phyloP scores from a whole-genome alignment of 2,797 vertebrate genomes.

The Leptoclinus maculatus region DNA sequence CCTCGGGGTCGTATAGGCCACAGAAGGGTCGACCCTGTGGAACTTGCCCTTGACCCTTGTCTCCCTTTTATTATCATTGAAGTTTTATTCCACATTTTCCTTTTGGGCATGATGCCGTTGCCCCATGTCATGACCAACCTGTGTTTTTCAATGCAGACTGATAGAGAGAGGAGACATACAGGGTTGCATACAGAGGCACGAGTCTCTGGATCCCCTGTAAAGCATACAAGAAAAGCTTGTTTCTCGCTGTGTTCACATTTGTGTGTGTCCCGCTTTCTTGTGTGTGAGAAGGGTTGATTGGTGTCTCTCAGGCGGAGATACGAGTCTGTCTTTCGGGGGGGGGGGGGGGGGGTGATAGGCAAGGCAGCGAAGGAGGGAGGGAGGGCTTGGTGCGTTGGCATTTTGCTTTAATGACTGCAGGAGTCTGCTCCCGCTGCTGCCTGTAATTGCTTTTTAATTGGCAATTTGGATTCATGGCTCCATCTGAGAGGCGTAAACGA shows the following conservation, averaged over 20 bases:
- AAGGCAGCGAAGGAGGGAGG: conserved; percentile 43
- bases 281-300: conserved; percentile 61
- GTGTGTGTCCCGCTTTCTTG: conserved; percentile 36
- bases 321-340: conserved; percentile 57
- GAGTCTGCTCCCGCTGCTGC: conserved; percentile 82
- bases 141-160: conserved; percentile 4
- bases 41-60: not conserved
- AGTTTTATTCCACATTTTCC: conserved; percentile 1
- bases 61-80: conserved; percentile 21
- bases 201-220: conserved; percentile 25
- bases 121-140: not conserved
- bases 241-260: conserved; percentile 39
- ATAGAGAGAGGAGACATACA: conserved; percentile 1
- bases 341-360: conserved; percentile 51
- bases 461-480: conserved; percentile 85
- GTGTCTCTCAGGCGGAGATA: conserved; percentile 61
- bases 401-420: conserved; percentile 84
- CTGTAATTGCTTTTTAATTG: conserved; percentile 89
- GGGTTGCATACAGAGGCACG: conserved; percentile 42
- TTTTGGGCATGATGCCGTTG: not conserved
- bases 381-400: conserved; percentile 74
- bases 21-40: not conserved
- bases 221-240: conserved; percentile 40
- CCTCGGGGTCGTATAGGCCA: conserved; percentile 22
- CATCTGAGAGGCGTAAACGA: conserved; percentile 84